A percentile compares a stretch with the other conserved stretches of the same genome.
These are phyloP conservation scores for Coremacera marginata DNA, from an alignment of 2,888 invertebrate genomes.

Conservation along the genomic window DNA sequence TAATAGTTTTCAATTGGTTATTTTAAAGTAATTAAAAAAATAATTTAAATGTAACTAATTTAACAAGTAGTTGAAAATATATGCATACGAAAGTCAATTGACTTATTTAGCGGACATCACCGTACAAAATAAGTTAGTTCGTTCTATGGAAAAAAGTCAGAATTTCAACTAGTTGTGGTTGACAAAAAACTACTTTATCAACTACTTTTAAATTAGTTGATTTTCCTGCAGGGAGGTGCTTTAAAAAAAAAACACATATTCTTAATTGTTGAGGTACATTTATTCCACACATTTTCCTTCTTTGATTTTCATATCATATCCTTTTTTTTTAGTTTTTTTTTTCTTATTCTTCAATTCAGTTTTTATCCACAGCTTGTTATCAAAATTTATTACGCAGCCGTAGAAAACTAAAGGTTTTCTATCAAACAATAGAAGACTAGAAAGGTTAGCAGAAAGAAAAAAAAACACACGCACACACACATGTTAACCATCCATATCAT, in stretches of 20 bases:
- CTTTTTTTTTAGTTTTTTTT: neutral
- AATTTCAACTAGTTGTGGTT: too few relatives aligned
- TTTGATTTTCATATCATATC: neutral
- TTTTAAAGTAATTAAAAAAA: too few relatives aligned
- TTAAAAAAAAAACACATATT: neutral
- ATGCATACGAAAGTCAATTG: too few relatives aligned
- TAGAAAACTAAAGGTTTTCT: neutral
- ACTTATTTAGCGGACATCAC: too few relatives aligned
- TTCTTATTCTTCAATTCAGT: neutral
- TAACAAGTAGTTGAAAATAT: too few relatives aligned
- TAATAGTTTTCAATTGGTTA: too few relatives aligned
- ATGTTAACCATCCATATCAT: neutral
- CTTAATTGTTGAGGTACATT: neutral
- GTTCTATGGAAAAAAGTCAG: too few relatives aligned
- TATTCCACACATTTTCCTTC: neutral
- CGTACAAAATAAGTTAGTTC: too few relatives aligned
- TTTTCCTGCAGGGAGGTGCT: too few relatives aligned
- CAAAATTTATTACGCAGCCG: constrained; percentile 7
- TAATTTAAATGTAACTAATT: too few relatives aligned
- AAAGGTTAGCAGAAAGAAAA: neutral
- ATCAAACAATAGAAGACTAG: neutral
- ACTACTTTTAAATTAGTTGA: too few relatives aligned
- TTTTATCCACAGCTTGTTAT: neutral
- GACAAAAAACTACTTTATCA: too few relatives aligned
- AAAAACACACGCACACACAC: neutral